Base-by-base conservation (phyloP, 2,888 invertebrate genomes). In the Rhaphigaster nebulosa region DNA sequence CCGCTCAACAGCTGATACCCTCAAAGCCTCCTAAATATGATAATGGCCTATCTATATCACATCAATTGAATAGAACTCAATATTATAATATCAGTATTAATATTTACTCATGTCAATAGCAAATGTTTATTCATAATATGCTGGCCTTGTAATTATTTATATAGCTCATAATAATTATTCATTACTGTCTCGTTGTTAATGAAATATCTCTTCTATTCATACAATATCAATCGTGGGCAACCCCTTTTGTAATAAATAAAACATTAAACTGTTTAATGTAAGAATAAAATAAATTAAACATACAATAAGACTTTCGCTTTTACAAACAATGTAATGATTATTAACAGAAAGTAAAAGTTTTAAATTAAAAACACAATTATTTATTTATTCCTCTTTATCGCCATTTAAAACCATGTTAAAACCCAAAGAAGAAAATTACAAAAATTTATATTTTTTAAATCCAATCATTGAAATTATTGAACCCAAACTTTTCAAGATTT, bases 41-140 rank as follows among this genome's bases (percentile, higher is more conserved):
- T 76, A 76, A 76, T 76, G 38, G 20, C 70, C 34, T 76, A 76
- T 76, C 70, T 38, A 65, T 65, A 65, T 65, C 65, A 18, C 65
- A 65, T 65, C 29, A 18, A 65, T 65, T 65, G 65, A 65, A 65
- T 76, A 23, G 0, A 20, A 38, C 20, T 34, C 18, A 38, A 76
- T 76, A 76, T 76, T 76, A 10, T 29, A 5, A 70, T 70, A 38
- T 70, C 34, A 65, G n/a, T 29, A 13, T 65, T 29, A 29, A 65
- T 29, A 65, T 65, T 65, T 70, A 70, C 10, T 20, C 8, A 8
- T 20, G 8, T 8, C 70, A 70, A 70, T 34, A 15, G 18, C 34
- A 38, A 34, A 70, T 70, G 34, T 70, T 70, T 34, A 70, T 29
- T 65, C n/a, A 65, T 65, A 29, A 65, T 65, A 15, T 29, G 29